Base-by-base conservation (phyloP, 2,797 vertebrate genomes). In the Tadarida brasiliensis region DNA sequence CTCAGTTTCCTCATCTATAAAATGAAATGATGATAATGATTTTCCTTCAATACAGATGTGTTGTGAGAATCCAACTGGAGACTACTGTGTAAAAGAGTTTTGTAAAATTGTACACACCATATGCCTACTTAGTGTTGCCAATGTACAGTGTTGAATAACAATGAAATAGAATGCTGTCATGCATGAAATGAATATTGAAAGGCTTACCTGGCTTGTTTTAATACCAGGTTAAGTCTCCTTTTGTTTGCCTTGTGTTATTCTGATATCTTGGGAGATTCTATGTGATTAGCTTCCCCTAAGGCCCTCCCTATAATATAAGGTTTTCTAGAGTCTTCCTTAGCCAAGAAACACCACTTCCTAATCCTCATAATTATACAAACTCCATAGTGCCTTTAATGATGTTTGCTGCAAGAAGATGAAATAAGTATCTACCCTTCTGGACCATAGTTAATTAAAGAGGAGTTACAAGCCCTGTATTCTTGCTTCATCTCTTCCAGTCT, bases 1-100 rank as follows among this genome's bases (percentile, higher is more conserved):
- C 39, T 95, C 77, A 87, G 73, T 94, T 97, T 95, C 54, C n/a
- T 94, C 56, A 93, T 57, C 47, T 93, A 47, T 91, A 74, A 95
- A 93, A 77, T 56, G 47, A 78, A 91, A 93, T 54, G 39, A 81
- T 85, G 30, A 93, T 63, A 91, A 83, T 65, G 73, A 80, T 22
- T 63, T 16, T 4, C 22, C 54, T 94, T 91, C 11, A 8, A 44
- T 82, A 90, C n/a, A 90, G 39, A 91, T 57, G 22, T 71, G 5
- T 54, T 87, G n/a, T 67, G 73, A 93, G 51, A 91, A 81, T 56
- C 11, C 35, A 90, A 68, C 3, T 63, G 49, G 39, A 95, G 33
- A 65, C 80, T 90, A 28, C 71, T 87, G 73, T 80, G 65, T 90
- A 70, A 91, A 94, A 80, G 57, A 83, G 17, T 57, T 96, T 78